Evolutionary conservation across 2,797 vertebrate genomes (phyloP), one percentile per base, ranked within the genome.

Genomic region (Loris lydekkerianus): DNA sequence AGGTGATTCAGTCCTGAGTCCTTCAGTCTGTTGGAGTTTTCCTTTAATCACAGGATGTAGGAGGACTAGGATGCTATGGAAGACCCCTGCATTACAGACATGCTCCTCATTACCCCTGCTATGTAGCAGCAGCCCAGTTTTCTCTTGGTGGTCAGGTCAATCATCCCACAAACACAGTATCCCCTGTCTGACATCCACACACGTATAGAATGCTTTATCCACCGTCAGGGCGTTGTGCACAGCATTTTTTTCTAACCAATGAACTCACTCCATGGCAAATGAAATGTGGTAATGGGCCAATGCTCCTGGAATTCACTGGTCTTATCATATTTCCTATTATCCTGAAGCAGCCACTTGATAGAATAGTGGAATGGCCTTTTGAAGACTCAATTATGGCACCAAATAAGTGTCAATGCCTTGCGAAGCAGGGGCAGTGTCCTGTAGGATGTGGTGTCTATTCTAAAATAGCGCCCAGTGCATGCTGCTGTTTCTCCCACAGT

Each of bases 261-360:
- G 34, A 91, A 82, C 49, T 93, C 20, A 82, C 29, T 70, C 91
- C 56, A 73, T 1, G 21, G 70, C 8, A 83, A 94, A 94, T 58
- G 10, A 89, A 92, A 93, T 83, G 56, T 5, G 72, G 23, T 61
- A 77, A 78, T 56, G 49, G 18, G 31, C 29, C 37, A 69, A 75
- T 25, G 17, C 21, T 92, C 63, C 67, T 69, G n/a, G 17, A 92
- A 92, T 53, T 67, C 46, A 85, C 9, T 70, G 34, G 27, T 86
- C 31, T 80, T 90, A 83, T 56, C 72, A 67, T 27, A 31, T 15
- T 58, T 13, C 11, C 11, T n/a, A 67, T 73, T 10, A 40, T 37
- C 34, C 67, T 80, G 15, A 89, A 91, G 23, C 20, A 83, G 21
- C 27, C 43, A 86, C n/a, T 60, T 89, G 43, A 25, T 86, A 70